A percentile compares a stretch with the other conserved stretches of the same genome.
Conservation (phyloP, 2,888 invertebrate genomes). For the Mystacides longicornis region DNA sequence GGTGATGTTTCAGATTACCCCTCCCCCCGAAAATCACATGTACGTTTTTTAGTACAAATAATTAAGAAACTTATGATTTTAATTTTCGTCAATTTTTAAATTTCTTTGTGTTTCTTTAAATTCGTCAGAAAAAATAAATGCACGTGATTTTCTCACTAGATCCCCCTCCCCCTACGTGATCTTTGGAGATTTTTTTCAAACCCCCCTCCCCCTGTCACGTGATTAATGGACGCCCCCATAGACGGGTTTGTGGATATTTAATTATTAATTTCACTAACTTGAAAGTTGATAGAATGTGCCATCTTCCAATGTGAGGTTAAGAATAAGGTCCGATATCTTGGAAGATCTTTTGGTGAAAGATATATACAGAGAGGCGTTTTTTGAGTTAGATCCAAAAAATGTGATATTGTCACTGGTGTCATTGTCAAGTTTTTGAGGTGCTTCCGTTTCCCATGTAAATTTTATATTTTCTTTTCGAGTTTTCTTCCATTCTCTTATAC, state of each 20-base stretch:
- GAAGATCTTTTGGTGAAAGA: slow-evolving; percentile 46
- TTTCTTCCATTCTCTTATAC: slow-evolving; percentile 38
- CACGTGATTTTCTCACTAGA: too few relatives aligned
- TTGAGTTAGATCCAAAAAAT: slow-evolving; percentile 49
- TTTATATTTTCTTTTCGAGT: slow-evolving; percentile 26
- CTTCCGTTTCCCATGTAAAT: slow-evolving; percentile 30
- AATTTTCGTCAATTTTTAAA: too few relatives aligned
- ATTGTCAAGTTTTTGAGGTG: slow-evolving; percentile 32
- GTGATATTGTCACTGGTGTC: slow-evolving; percentile 39
- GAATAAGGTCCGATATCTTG: slow-evolving; percentile 48
- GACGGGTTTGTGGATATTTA: neutral
- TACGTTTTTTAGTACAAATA: too few relatives aligned
- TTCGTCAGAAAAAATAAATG: too few relatives aligned
- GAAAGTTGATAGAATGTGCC: slow-evolving; percentile 33
- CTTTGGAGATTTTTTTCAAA: too few relatives aligned
- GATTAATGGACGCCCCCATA: neutral
- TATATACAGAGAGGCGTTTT: slow-evolving; percentile 49
- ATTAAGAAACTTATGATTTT: too few relatives aligned
- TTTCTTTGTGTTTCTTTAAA: too few relatives aligned
- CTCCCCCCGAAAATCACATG: too few relatives aligned
- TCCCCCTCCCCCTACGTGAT: too few relatives aligned
- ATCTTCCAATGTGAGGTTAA: slow-evolving; percentile 44
- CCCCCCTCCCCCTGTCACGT: neutral
- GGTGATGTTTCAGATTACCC: too few relatives aligned
- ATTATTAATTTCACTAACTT: slow-evolving; percentile 5